A percentile compares a stretch with the other conserved stretches of the same genome.
These are phyloP conservation scores for Halictus rubicundus DNA, from an alignment of 1,140 invertebrate genomes.

Conservation along the genomic window DNA sequence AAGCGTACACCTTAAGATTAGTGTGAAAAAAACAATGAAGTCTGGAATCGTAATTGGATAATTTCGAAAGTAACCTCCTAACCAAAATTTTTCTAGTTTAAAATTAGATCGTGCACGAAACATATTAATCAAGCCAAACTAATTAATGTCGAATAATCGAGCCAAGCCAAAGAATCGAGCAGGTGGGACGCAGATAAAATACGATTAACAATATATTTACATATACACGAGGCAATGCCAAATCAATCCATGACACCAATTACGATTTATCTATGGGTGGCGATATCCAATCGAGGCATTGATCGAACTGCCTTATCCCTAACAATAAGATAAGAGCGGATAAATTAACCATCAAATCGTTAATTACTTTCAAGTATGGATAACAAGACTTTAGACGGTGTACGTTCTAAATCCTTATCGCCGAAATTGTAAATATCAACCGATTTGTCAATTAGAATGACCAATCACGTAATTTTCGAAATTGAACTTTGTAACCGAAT, in stretches of 20 bases:
- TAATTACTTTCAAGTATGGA: constrained; percentile 51
- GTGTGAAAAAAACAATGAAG: too few species aligned
- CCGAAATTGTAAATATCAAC: not conserved
- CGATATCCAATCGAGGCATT: constrained; percentile 48
- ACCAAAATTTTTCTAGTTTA: too few species aligned
- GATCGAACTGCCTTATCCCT: constrained; percentile 59
- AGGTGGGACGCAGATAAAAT: constrained; percentile 19
- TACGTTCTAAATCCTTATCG: constrained; percentile 15
- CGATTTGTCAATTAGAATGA: constrained; percentile 5
- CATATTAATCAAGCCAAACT: too few species aligned
- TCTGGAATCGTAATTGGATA: too few species aligned
- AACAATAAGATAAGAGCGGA: constrained; percentile 44
- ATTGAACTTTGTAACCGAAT: not conserved
- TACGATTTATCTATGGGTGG: constrained; percentile 53
- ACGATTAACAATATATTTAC: constrained; percentile 55
- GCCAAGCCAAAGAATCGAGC: too few species aligned
- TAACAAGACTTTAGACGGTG: constrained; percentile 16
- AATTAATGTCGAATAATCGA: too few species aligned
- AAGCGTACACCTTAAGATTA: too few species aligned
- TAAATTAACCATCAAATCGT: constrained; percentile 59
- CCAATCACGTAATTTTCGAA: not conserved
- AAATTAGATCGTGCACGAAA: too few species aligned
- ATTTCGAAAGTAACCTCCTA: too few species aligned
- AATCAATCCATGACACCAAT: constrained; percentile 59
- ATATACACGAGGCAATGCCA: constrained; percentile 34